Conservation (phyloP, 64 coral and sea anemone genomes). For the Cladopsammia gracilis region DNA sequence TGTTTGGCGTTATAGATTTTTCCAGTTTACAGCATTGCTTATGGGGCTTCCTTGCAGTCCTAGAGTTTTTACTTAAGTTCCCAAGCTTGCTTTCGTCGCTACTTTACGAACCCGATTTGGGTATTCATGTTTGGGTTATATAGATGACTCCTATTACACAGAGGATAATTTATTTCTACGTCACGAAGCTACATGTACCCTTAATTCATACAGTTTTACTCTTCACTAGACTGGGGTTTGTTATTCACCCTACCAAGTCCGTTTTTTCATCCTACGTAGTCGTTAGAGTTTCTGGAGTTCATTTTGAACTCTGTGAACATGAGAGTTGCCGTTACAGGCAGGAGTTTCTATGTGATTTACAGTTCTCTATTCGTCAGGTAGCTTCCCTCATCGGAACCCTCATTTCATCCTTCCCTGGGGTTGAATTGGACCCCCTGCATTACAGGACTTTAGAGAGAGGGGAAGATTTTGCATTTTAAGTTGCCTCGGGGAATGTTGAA, state of each 20-base stretch:
- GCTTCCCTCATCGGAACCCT: not conserved
- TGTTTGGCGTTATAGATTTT: no score
- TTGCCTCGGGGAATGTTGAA: not conserved
- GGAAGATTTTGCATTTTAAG: constrained; percentile 7
- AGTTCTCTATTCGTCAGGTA: not conserved
- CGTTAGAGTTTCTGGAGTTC: constrained; percentile 43
- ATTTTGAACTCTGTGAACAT: not conserved
- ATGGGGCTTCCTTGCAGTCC: constrained; percentile 38
- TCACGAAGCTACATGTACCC: not conserved
- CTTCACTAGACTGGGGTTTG: constrained; percentile 22
- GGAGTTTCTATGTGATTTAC: not conserved
- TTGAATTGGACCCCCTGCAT: not conserved
- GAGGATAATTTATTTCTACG: no score
- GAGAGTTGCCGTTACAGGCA: not conserved
- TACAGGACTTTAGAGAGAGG: constrained; percentile 25
- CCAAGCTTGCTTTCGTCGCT: constrained; percentile 28
- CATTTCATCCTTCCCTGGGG: not conserved
- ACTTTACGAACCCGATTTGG: no score
- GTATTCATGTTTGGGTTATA: constrained; percentile 27
- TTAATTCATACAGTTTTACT: not conserved
- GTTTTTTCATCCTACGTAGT: constrained; percentile 8
- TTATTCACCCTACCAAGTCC: constrained; percentile 47
- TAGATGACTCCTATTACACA: no score
- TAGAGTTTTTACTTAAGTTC: constrained; percentile 17
- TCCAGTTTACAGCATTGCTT: constrained; percentile 27